Percentiles rank a stretch among this genome's conserved stretches.
These are phyloP conservation scores for Orchesellides sinensis DNA, from an alignment of 2,888 invertebrate genomes.

Conservation along the genomic window DNA sequence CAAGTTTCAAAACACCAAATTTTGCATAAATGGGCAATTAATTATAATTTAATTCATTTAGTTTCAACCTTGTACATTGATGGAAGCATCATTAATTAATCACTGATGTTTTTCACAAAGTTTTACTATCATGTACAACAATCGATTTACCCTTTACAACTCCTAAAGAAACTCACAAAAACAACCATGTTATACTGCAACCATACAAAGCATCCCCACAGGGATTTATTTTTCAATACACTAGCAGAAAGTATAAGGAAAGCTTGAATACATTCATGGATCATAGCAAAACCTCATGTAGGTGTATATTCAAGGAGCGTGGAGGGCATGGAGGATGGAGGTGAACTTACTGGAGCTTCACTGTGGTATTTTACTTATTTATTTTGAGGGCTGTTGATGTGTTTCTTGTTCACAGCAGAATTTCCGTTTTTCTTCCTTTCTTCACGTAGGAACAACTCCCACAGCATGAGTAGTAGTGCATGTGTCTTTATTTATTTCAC, in stretches of 20 bases:
- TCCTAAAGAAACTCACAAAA: slow-evolving; percentile 39
- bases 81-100: too few relatives aligned
- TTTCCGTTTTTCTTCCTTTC: slow-evolving; percentile 57
- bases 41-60: too few relatives aligned
- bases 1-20: too few relatives aligned
- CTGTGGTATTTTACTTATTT: slow-evolving; percentile 54
- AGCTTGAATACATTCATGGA: not conserved
- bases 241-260: not conserved
- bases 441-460: slow-evolving; percentile 19
- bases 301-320: not conserved
- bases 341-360: not conserved
- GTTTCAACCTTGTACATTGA: too few relatives aligned
- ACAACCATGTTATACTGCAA: slow-evolving; percentile 28
- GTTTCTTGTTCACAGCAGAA: slow-evolving; percentile 48
- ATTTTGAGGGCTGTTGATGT: slow-evolving; percentile 55
- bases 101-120: too few relatives aligned
- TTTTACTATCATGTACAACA: too few relatives aligned
- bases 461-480: slow-evolving; percentile 6
- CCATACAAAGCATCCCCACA: slow-evolving; percentile 42
- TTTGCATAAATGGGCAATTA: too few relatives aligned
- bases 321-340: not conserved
- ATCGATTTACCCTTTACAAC: slow-evolving; percentile 23
- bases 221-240: slow-evolving; percentile 57
- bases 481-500: slow-evolving; percentile 9
- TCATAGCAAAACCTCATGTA: too few relatives aligned